Base-by-base conservation (phyloP, 2,888 invertebrate species). In the Cremastinae sp. region DNA sequence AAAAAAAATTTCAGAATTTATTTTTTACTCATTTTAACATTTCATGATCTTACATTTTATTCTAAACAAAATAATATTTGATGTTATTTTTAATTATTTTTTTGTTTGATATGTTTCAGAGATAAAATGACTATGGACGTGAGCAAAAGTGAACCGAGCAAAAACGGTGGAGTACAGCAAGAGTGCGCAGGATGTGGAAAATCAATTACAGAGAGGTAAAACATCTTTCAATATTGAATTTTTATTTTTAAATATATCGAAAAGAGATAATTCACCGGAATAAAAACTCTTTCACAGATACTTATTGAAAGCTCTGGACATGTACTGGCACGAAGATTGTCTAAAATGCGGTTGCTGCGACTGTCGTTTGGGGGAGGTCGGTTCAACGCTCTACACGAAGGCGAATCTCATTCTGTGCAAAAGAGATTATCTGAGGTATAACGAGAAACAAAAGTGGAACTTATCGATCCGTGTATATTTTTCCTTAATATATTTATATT, bases 271-370 rank as follows among this genome's bases (percentile, higher is more conserved):
- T n/a, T n/a, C n/a, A n/a, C n/a, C n/a, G n/a, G n/a, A n/a, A n/a
- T n/a, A 28, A 28, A 3, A 3, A 28, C 5, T 28, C 5, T 5
- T 45, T 28, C 58, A 2, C 80, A 90, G 92, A 86, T 92, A 87
- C 78, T 92, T 97, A 51, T 92, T 97, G 82, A 96, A 95, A 87
- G 97, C 97, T 0, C 91, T 97, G 90, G 97, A 97, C 89, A 92
- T 96, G 88, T 96, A 94, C 90, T 97, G 97, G 97, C 97, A 97
- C 91, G 97, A 97, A 84, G 97, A 97, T 90, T 97, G 97, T 86
- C 92, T 97, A 79, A 97, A 97, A 88, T 96, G 96, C 87, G 96
- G 96, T 75, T 97, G 97, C 90, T 97, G 97, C 88, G 96, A 97
- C 90, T 97, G 97, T 90, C 92, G 97, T 62, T 93, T 97, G n/a